phyloP scores from a whole-genome alignment of 2,113 vertebrate species.

The Merops nubicus region DNA sequence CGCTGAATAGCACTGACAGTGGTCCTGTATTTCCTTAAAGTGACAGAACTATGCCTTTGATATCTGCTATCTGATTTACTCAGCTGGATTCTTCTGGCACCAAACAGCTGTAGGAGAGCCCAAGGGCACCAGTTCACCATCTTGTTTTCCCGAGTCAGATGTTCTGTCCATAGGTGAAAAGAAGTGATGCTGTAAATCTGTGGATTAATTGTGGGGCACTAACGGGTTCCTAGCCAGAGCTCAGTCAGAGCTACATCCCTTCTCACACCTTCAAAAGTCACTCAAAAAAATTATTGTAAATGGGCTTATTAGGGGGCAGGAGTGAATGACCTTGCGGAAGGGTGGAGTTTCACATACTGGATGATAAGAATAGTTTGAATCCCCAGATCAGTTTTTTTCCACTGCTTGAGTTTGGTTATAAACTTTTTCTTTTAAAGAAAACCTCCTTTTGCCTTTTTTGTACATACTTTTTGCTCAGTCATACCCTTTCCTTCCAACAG shows the following conservation, averaged over 20 bases:
- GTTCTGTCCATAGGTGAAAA: not conserved
- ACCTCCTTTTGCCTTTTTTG: not conserved
- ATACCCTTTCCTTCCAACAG: not conserved
- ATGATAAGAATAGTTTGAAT: not conserved
- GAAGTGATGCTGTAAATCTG: not conserved
- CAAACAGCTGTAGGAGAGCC: not conserved
- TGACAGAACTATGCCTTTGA: not conserved
- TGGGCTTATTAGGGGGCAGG: not conserved
- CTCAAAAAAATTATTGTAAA: not conserved
- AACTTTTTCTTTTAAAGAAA: not conserved
- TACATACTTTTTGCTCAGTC: not conserved
- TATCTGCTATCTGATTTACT: not conserved
- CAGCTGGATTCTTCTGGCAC: not conserved
- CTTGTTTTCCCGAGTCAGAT: not conserved
- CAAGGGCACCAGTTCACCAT: not conserved
- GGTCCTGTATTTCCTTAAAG: not conserved
- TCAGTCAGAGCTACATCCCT: not conserved
- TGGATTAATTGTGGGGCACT: not conserved
- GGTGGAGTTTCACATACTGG: not conserved
- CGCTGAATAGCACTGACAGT: not conserved
- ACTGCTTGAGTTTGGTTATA: not conserved
- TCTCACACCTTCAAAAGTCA: not conserved
- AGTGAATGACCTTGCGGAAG: not conserved
- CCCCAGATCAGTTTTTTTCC: not conserved
- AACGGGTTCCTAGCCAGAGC: not conserved